Evolutionary conservation across 2,888 invertebrate genomes (phyloP), one percentile per base, ranked within the genome.

Genomic region (Archaeoteleia sp.): DNA sequence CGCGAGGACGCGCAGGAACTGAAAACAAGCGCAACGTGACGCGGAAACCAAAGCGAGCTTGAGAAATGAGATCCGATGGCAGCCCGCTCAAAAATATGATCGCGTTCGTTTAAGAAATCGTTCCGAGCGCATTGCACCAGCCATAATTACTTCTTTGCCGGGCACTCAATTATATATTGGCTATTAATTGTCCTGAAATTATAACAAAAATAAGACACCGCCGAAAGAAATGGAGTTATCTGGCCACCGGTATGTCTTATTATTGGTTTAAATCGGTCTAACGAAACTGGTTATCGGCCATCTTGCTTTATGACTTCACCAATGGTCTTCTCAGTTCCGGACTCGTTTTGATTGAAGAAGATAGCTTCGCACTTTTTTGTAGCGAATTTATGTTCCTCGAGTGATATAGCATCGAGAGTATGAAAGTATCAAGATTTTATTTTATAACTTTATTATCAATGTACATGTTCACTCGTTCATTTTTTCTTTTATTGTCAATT

Each of bases 21-120:
- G 63, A 74, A 65, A 78, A 78, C 74, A 73, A 74, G 74, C 74
- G 73, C 75, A 76, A 76, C 77, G 77, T 76, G 77, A 78, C 71
- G 75, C 73, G 76, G 74, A 76, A 78, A 77, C 75, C 68, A 74
- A 78, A 74, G 71, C 58, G 45, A 37, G 42, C 45, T 42, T 55
- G 49, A 65, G 48, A 58, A 67, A 55, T 61, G 61, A 60, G 60
- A 55, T 62, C 55, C 53, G 55, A 60, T 58, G 57, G 63, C 67
- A 54, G 51, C 51, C 54, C 43, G 58, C 25, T 40, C 43, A 58
- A 69, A 65, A 71, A 62, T 61, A 60, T 49, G 58, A 58, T 43
- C 61, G 60, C 67, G 67, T 60, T 54, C 62, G 63, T 54, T 45
- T 58, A 67, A 53, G 63, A 67, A 60, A 67, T 58, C 66, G 67